A percentile compares a stretch with the other conserved stretches of the same genome.
Conservation (phyloP, 2,888 invertebrate species). For the Drosophila anomalata region DNA sequence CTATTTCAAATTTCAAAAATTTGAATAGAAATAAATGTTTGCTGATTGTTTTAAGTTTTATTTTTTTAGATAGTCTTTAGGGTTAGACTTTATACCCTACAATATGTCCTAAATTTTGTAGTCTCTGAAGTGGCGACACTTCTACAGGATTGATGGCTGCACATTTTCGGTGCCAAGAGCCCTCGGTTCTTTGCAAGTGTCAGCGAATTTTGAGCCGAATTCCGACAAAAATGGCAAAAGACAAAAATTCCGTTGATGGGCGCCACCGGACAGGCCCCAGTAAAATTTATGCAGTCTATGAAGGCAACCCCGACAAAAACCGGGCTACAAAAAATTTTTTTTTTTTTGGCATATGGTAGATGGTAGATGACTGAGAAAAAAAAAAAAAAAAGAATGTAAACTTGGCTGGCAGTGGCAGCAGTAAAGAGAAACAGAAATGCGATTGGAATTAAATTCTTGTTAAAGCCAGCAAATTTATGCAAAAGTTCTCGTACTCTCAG, state of each 20-base stretch:
- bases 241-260: slow-evolving; percentile 35
- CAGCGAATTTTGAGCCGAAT: slow-evolving; percentile 37
- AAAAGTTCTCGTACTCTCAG: slow-evolving; percentile 50
- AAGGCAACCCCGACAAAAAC: slow-evolving; percentile 10
- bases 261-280: slow-evolving; percentile 39
- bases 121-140: slow-evolving; percentile 61
- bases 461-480: slow-evolving; percentile 52
- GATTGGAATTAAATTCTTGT: slow-evolving; percentile 29
- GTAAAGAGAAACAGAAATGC: slow-evolving; percentile 26
- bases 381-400: neutral
- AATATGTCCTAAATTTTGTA: neutral
- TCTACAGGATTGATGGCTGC: slow-evolving; percentile 68
- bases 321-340: neutral
- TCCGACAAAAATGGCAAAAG: slow-evolving; percentile 15
- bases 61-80: neutral
- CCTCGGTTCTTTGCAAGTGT: slow-evolving; percentile 43
- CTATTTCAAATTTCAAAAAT: slow-evolving; percentile 31
- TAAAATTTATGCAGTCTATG: slow-evolving; percentile 33
- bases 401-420: slow-evolving; percentile 11
- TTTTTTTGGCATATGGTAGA: slow-evolving; percentile 22
- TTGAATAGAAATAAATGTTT: slow-evolving; percentile 39
- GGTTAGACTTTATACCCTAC: neutral
- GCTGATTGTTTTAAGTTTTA: no score
- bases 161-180: slow-evolving; percentile 44
- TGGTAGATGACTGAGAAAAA: neutral